Percentiles rank a stretch among this genome's conserved stretches.
Evolutionary conservation across 2,888 invertebrate genomes (phyloP).

Genomic region (Lasius fuliginosus): DNA sequence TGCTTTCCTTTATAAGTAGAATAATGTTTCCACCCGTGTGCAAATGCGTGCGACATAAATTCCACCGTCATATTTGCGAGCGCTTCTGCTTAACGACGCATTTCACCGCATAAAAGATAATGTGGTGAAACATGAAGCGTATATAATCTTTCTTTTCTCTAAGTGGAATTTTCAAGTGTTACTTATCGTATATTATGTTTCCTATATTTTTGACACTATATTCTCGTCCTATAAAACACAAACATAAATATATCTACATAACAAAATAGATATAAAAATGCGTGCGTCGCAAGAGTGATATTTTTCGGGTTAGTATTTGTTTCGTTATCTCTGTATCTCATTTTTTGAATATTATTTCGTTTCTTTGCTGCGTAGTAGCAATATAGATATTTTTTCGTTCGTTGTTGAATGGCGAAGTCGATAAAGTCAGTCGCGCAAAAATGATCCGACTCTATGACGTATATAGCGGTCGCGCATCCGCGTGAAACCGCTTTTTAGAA

Average conservation of each 20-base stretch:
- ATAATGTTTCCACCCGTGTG: constrained; percentile 45
- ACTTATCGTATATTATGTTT: background rate
- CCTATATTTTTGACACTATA: constrained; percentile 17
- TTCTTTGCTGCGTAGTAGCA: background rate
- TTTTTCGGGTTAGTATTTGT: background rate
- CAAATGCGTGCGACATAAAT: constrained; percentile 62
- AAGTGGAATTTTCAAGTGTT: background rate
- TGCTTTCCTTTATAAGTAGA: constrained; percentile 25
- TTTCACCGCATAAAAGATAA: constrained; percentile 33
- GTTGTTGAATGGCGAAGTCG: constrained; percentile 31
- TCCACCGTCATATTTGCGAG: constrained; percentile 43
- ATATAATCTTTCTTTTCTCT: constrained; percentile 8
- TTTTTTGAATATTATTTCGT: constrained; percentile 12
- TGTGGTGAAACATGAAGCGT: constrained; percentile 24
- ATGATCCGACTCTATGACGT: constrained; percentile 48
- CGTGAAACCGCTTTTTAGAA: constrained; percentile 46
- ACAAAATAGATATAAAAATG: background rate
- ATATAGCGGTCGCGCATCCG: constrained; percentile 1
- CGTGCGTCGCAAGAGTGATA: background rate
- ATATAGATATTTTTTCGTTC: background rate
- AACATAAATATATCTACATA: background rate
- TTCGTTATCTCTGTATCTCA: background rate
- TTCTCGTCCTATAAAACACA: background rate
- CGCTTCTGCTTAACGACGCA: constrained; percentile 24
- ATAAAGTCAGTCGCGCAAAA: constrained; percentile 44